phyloP scores from a whole-genome alignment of 2,113 vertebrate genomes.

The Stegastes partitus region DNA sequence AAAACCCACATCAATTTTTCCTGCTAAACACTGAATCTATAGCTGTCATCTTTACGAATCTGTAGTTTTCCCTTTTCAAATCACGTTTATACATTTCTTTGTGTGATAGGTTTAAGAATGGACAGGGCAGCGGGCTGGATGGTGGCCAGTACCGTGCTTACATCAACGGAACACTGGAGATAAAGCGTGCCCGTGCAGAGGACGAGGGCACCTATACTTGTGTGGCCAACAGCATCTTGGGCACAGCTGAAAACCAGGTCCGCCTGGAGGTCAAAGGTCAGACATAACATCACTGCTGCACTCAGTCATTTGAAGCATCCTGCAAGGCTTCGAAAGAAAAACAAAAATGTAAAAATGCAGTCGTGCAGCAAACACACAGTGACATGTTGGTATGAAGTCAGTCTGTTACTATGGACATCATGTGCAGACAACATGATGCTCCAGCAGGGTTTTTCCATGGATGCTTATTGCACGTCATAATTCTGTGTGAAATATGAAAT shows the following conservation, averaged over 20 bases:
- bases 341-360: too few relatives aligned
- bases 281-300: constrained; percentile 22
- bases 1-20: too few relatives aligned
- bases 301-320: not conserved
- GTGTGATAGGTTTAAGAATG: constrained; percentile 95
- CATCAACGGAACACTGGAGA: constrained; percentile 93
- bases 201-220: constrained; percentile 98
- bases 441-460: too few relatives aligned
- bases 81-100: not conserved
- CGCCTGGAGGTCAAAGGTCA: constrained; percentile 98
- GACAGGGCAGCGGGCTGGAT: constrained; percentile 94
- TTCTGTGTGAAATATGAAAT: too few relatives aligned
- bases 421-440: not conserved
- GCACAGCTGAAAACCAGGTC: constrained; percentile 92
- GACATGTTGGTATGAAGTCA: not conserved
- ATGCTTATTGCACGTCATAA: not conserved
- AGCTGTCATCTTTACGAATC: not conserved
- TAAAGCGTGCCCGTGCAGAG: constrained; percentile 88
- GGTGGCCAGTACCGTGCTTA: constrained; percentile 93
- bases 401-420: not conserved
- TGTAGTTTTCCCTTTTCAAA: too few relatives aligned
- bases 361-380: too few relatives aligned
- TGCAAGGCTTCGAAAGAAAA: too few relatives aligned
- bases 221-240: constrained; percentile 94
- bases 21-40: not conserved